These are phyloP conservation scores for Elanus axillaris DNA, from an alignment of 2,113 vertebrate species.

Conservation along the genomic window DNA sequence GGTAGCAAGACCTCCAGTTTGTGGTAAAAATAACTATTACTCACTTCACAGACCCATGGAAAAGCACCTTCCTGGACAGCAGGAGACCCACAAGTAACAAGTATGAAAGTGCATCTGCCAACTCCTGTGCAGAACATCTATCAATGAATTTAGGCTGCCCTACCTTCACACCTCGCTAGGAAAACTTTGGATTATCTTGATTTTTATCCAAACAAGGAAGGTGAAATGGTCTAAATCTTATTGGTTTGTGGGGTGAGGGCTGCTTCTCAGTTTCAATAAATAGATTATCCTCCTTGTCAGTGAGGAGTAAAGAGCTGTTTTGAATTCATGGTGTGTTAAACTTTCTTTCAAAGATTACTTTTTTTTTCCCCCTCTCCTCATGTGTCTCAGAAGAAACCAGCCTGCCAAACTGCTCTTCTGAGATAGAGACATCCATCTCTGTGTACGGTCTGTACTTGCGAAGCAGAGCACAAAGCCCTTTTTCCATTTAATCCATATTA, in stretches of 20 bases:
- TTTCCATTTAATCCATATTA: constrained; percentile 50
- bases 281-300: not conserved
- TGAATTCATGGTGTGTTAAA: not conserved
- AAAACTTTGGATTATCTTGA: not conserved
- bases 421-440: constrained; percentile 31
- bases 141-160: not conserved
- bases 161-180: not conserved
- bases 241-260: not conserved
- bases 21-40: not conserved
- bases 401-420: constrained; percentile 42
- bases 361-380: not conserved
- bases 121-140: not conserved
- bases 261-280: not conserved
- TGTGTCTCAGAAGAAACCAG: constrained; percentile 12
- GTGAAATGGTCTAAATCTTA: not conserved
- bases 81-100: not conserved
- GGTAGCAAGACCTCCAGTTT: not conserved
- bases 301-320: constrained; percentile 23
- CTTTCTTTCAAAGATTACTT: not conserved
- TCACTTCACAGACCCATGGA: not conserved
- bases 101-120: not conserved
- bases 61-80: not conserved
- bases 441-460: constrained; percentile 43
- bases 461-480: constrained; percentile 41
- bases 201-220: not conserved